Percentiles rank a stretch among this genome's conserved stretches.
These are phyloP conservation scores for Prinia subflava DNA, from an alignment of 2,113 vertebrate genomes.

Conservation along the genomic window DNA sequence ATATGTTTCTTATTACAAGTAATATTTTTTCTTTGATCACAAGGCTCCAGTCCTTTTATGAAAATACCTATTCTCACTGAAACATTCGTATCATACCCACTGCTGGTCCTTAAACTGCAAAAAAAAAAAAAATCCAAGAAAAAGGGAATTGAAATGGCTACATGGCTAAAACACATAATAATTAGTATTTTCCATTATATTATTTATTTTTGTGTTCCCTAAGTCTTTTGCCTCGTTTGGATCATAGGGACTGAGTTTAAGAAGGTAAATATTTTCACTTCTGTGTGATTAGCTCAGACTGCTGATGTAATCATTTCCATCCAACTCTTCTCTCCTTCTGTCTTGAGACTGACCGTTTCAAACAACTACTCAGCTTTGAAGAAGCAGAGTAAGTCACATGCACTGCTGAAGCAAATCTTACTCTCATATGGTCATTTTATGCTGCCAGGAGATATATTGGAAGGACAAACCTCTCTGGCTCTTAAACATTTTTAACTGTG, in stretches of 20 bases:
- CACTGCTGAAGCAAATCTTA: neutral
- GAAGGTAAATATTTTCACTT: constrained; percentile 17
- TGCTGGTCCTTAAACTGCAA: neutral
- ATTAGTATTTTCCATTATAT: neutral
- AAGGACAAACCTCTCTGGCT: neutral
- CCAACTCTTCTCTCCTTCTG: neutral
- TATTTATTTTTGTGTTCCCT: neutral
- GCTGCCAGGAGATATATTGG: neutral
- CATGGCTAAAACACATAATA: neutral
- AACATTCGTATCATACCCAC: neutral
- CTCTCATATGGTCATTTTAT: constrained; percentile 14
- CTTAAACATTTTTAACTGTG: neutral
- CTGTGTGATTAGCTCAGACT: neutral
- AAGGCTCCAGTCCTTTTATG: neutral
- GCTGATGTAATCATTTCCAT: neutral
- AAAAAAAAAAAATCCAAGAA: neutral
- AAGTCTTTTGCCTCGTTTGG: neutral
- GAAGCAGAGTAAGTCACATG: neutral
- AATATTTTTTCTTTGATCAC: neutral
- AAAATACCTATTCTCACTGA: neutral
- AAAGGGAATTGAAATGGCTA: neutral
- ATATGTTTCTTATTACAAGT: neutral
- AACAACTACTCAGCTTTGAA: neutral
- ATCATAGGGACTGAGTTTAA: neutral
- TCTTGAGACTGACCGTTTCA: neutral